These are phyloP conservation scores for Pampus argenteus DNA, from an alignment of 2,797 vertebrate species.

Conservation along the genomic window DNA sequence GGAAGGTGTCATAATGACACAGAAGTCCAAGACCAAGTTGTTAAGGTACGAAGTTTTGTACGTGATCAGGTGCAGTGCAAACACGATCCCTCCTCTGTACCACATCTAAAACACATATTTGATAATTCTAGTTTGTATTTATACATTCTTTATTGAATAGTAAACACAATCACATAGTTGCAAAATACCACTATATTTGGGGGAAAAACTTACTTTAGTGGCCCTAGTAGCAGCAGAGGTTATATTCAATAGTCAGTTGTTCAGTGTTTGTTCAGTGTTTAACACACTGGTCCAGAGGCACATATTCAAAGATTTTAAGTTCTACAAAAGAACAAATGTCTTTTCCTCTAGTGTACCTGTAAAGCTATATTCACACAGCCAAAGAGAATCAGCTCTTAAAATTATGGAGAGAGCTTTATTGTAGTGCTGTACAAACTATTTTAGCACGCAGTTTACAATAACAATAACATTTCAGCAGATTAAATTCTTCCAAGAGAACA, in stretches of 20 bases:
- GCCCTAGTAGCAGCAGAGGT: not conserved
- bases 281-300: slow-evolving; percentile 4
- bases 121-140: not conserved
- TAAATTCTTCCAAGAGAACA: not conserved
- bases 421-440: not conserved
- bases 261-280: not conserved
- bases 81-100: not conserved
- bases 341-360: slow-evolving; percentile 3
- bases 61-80: not conserved
- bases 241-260: not conserved
- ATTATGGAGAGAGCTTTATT: not conserved
- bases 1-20: not conserved
- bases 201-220: not conserved
- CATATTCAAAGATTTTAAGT: not conserved
- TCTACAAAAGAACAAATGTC: not conserved
- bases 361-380: not conserved
- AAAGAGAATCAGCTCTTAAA: not conserved
- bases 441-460: not conserved
- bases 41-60: not conserved
- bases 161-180: no score
- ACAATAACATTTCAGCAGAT: not conserved
- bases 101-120: not conserved
- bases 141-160: not conserved
- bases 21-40: not conserved
- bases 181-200: not conserved